phyloP scores from a whole-genome alignment of 2,888 invertebrate species.

The Tricholauxania praeusta region DNA sequence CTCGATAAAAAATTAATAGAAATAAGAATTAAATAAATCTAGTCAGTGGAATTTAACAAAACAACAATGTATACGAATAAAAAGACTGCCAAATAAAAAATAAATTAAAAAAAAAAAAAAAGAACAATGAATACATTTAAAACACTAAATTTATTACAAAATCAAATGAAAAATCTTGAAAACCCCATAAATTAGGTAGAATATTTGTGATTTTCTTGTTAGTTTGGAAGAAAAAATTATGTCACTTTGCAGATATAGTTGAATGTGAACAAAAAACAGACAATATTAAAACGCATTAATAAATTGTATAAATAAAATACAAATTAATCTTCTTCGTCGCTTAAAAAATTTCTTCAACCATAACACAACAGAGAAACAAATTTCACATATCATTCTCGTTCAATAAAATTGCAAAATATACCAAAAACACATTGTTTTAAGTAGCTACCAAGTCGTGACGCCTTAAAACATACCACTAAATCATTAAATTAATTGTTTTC shows the following conservation, averaged over 20 bases:
- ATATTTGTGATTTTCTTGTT: slow-evolving; percentile 24
- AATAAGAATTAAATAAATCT: too few relatives aligned
- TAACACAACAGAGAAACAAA: not conserved
- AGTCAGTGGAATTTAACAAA: too few relatives aligned
- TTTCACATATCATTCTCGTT: slow-evolving; percentile 1
- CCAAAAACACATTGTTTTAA: slow-evolving; percentile 1
- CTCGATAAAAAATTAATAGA: too few relatives aligned
- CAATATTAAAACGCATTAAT: not conserved
- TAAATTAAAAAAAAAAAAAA: too few relatives aligned
- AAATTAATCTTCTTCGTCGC: not conserved
- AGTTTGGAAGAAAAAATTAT: not conserved
- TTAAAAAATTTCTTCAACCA: too few relatives aligned
- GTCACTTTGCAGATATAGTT: too few relatives aligned
- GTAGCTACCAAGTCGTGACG: slow-evolving; percentile 7
- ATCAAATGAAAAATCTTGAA: too few relatives aligned
- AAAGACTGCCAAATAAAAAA: too few relatives aligned
- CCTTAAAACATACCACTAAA: slow-evolving; percentile 53
- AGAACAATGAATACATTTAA: too few relatives aligned
- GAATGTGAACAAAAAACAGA: not conserved
- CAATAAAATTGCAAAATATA: not conserved
- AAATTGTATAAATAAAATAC: not conserved
- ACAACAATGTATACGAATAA: too few relatives aligned
- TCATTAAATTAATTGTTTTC: slow-evolving; percentile 57
- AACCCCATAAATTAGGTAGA: slow-evolving; percentile 1
- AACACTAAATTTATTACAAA: too few relatives aligned